Evolutionary conservation across 2,888 invertebrate species (phyloP), one percentile per base, ranked within the genome.

Genomic region (Anoncus sp.): DNA sequence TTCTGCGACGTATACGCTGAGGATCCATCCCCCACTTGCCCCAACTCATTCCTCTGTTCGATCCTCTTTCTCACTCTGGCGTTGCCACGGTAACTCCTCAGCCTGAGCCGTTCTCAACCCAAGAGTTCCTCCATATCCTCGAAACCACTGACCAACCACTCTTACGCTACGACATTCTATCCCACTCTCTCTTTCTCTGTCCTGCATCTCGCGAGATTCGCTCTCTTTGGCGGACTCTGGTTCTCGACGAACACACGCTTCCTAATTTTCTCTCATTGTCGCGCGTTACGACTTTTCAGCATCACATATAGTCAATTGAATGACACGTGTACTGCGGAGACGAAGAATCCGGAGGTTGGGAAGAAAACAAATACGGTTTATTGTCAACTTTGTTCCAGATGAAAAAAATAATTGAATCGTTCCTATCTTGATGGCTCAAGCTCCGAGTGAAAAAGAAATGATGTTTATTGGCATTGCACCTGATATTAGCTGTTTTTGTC

Each of bases 41-140:
- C 18, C 38, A 47, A 62, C 6, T 45, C 10, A 27, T 38, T 16
- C 45, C 55, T 24, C 63, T 49, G 43, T 66, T 65, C 65, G 47
- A 35, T 53, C 67, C 51, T 71, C 71, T 66, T 69, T 72, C 72
- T 71, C 65, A 60, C 71, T 76, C 80, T 70, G 53, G 60, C 80
- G 82, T 82, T 82, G 80, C 82, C 82, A 80, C 75, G 82, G 82
- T 78, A 81, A 82, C 82, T 71, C 71, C 60, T 77, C 72, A 55
- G 49, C 18, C 43, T 53, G 83, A 83, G 80, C 83, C 84, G 86
- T 38, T 49, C 62, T 71, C 49, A 47, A n/a, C n/a, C 53, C 59
- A 53, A 66, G 66, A 51, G 18, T 60, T 72, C 53, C 71, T 65
- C 70, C 60, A 31, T n/a, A 43, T 31, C 66, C 31, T 55, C 31